These are phyloP conservation scores for Antedon mediterranea DNA, from an alignment of 53 echinoderm and acorn worm species.

Conservation along the genomic window DNA sequence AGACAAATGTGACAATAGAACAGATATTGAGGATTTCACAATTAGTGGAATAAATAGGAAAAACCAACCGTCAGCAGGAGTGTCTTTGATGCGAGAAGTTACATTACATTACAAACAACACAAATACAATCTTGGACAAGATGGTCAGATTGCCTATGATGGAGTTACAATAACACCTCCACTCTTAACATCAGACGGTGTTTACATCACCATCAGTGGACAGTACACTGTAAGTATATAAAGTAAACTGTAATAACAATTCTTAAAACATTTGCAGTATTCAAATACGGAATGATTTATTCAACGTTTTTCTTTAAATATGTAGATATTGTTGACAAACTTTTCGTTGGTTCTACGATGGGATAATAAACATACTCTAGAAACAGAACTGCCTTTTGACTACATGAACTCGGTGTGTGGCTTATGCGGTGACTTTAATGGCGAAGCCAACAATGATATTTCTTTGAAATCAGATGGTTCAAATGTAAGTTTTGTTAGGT, in stretches of 20 bases:
- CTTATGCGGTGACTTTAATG: conserved; percentile 66
- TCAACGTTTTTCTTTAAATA: no score
- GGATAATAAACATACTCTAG: conserved; percentile 24
- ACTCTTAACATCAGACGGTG: conserved; percentile 18
- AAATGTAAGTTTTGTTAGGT: no score
- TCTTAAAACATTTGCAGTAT: not conserved
- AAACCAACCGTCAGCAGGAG: conserved; percentile 22
- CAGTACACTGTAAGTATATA: conserved; percentile 36
- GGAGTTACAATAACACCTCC: conserved; percentile 45
- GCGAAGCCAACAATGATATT: conserved; percentile 39
- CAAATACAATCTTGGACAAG: conserved; percentile 13
- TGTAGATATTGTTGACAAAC: conserved; percentile 22
- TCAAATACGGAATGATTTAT: not conserved
- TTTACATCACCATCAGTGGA: conserved; percentile 31
- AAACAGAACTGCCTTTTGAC: conserved; percentile 17
- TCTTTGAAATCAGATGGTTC: not conserved
- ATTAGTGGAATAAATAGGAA: conserved; percentile 37
- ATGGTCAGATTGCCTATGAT: conserved; percentile 27
- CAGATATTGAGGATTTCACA: conserved; percentile 22
- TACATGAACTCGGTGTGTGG: conserved; percentile 56
- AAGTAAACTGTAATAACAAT: not conserved
- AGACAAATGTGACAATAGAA: conserved; percentile 13
- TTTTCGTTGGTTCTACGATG: conserved; percentile 35
- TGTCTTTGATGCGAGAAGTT: conserved; percentile 36
- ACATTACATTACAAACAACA: conserved; percentile 13